Evolutionary conservation across 2,113 vertebrate genomes (phyloP).

Genomic region (Sinocyclocheilus anshuiensis): DNA sequence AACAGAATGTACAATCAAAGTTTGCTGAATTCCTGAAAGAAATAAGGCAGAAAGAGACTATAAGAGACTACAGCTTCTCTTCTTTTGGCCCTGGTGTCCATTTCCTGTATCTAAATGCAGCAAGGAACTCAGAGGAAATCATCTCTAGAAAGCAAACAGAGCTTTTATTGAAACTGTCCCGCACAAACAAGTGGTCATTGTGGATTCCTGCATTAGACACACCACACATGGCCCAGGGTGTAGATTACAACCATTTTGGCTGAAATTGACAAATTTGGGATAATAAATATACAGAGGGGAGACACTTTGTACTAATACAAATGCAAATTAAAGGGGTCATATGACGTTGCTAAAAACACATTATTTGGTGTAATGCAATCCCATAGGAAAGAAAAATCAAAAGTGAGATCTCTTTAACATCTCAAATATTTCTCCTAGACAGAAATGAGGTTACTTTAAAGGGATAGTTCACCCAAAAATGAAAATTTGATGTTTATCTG

Average conservation of each 20-base stretch:
- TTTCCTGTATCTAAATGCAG: constrained; percentile 75
- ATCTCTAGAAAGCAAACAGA: constrained; percentile 74
- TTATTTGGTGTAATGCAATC: too few relatives aligned
- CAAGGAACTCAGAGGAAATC: constrained; percentile 55
- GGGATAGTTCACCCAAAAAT: too few relatives aligned
- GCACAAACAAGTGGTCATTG: constrained; percentile 69
- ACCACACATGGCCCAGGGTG: constrained; percentile 55
- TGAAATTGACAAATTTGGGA: constrained; percentile 9
- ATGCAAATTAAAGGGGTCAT: not conserved
- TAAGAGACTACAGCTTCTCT: constrained; percentile 70
- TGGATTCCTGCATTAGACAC: constrained; percentile 61
- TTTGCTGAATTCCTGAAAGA: constrained; percentile 64
- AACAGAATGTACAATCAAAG: constrained; percentile 60
- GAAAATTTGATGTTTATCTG: too few relatives aligned
- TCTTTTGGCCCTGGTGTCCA: constrained; percentile 62
- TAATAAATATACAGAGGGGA: not conserved
- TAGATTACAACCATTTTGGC: constrained; percentile 26
- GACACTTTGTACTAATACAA: not conserved
- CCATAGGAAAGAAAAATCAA: too few relatives aligned
- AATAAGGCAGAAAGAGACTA: constrained; percentile 59
- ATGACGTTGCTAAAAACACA: too few relatives aligned
- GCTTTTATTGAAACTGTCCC: constrained; percentile 70
- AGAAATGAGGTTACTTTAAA: too few relatives aligned
- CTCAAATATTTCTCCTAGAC: too few relatives aligned
- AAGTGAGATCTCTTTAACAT: too few relatives aligned